Base-by-base conservation (phyloP, 2,888 invertebrate genomes). In the Pristionchus maxplancki region DNA sequence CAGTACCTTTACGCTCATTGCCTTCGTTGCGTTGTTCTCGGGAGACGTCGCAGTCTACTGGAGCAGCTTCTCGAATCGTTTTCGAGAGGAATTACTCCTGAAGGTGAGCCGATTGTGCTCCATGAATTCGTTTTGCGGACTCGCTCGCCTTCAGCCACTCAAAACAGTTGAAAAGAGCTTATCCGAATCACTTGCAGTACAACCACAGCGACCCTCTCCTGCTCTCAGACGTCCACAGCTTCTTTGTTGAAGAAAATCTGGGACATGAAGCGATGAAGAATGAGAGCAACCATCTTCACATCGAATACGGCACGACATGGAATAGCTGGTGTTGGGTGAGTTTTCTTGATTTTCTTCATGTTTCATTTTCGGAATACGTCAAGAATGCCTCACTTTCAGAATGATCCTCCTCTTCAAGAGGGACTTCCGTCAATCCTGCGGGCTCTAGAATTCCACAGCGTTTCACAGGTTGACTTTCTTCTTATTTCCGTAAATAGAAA, bases 391-490 rank as follows among this genome's bases (percentile, higher is more conserved):
- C n/a, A 6, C 71, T 81, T 81, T 1, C 81, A 81, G 81, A 50
- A 81, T 24, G 81, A 81, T n/a, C 81, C 81, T n/a, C n/a, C 37
- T 0, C 28, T 31, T 1, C 9, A 40, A 0, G 31, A 11, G 4
- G 81, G 81, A 0, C 48, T 50, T 17, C 50, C 44, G 8, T 81
- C 81, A 15, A 28, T 81, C 8, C 81, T 31, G 28, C 28, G 81
- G 4, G 48, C 24, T 5, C 37, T 81, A 31, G 81, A 81, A 9
- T 81, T 81, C 20, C 81, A 48, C 11, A 48, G 48, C 37, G 20
- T 48, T 81, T 81, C 81, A 2, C 81, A 81, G 81, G 81, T 81
- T n/a, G 58, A 24, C 9, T n/a, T n/a, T 17, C 58, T 64, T 28
- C 34, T 31, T 64, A 17, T 13, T 34, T 34, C 6, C 15, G 28